These are phyloP conservation scores for Beris morrisii DNA, from an alignment of 2,888 invertebrate genomes.

Conservation along the genomic window DNA sequence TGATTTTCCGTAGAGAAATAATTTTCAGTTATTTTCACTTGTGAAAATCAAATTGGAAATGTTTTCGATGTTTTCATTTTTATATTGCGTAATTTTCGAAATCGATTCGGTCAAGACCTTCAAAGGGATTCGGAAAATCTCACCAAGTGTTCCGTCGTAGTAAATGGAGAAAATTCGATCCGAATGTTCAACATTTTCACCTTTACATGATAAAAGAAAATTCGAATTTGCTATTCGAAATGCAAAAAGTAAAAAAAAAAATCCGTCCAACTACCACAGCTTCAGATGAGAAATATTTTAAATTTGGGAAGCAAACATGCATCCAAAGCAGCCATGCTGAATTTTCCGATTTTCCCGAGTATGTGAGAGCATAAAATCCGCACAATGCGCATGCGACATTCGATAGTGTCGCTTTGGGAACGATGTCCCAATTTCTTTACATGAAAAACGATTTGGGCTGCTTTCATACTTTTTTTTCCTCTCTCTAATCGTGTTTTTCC, in stretches of 20 bases:
- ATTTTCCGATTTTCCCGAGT: constrained; percentile 7
- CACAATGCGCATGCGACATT: constrained; percentile 25
- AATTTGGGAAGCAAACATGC: constrained; percentile 18
- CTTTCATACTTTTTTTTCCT: neutral
- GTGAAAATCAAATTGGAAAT: constrained; percentile 1
- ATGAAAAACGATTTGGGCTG: neutral
- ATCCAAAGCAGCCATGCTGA: neutral
- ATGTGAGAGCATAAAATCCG: neutral
- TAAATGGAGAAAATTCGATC: neutral
- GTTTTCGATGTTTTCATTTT: constrained; percentile 16
- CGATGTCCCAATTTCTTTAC: constrained; percentile 21
- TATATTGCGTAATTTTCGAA: constrained; percentile 23
- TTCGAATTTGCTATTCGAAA: constrained; percentile 23
- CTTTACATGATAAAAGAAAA: constrained; percentile 31
- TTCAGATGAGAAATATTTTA: constrained; percentile 14
- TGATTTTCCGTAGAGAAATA: no score
- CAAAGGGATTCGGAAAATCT: no score
- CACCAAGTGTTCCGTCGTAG: no score
- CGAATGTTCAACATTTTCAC: constrained; percentile 18
- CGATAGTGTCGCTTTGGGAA: constrained; percentile 26
- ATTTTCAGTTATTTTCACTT: neutral
- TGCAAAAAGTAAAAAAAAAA: constrained; percentile 25
- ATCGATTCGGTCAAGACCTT: neutral
- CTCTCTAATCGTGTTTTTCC: constrained; percentile 23
- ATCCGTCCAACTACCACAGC: constrained; percentile 9